phyloP scores from a whole-genome alignment of 2,113 vertebrate species.

The Rhineura floridana region DNA sequence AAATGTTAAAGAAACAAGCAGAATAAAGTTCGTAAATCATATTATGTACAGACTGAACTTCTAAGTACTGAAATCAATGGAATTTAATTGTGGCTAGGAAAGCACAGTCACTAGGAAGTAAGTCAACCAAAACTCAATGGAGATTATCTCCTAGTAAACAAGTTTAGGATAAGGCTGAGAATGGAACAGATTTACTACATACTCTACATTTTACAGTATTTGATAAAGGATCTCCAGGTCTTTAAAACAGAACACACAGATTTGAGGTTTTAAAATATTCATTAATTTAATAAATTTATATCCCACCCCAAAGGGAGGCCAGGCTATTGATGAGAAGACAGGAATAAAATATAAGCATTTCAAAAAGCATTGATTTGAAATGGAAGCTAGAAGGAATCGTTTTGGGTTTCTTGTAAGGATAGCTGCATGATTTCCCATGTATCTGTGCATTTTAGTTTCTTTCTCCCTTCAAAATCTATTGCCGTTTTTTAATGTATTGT shows the following conservation, averaged over 20 bases:
- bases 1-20: slow-evolving; percentile 27
- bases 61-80: not conserved
- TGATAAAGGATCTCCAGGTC: not conserved
- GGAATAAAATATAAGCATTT: not conserved
- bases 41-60: not conserved
- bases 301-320: too few species aligned
- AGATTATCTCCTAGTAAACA: not conserved
- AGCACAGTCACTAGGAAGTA: too few species aligned
- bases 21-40: not conserved
- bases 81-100: not conserved
- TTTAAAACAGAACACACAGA: not conserved
- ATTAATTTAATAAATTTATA: too few species aligned
- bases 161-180: not conserved
- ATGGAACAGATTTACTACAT: not conserved
- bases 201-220: not conserved
- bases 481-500: not conserved
- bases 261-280: not conserved
- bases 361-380: not conserved
- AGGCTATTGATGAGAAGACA: too few species aligned
- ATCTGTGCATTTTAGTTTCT: not conserved
- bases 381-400: not conserved
- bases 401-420: not conserved
- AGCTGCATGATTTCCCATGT: too few species aligned
- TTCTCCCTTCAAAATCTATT: not conserved
- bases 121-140: not conserved